Conservation (phyloP, 1,140 invertebrate species). For the Procambarus virginalis region DNA sequence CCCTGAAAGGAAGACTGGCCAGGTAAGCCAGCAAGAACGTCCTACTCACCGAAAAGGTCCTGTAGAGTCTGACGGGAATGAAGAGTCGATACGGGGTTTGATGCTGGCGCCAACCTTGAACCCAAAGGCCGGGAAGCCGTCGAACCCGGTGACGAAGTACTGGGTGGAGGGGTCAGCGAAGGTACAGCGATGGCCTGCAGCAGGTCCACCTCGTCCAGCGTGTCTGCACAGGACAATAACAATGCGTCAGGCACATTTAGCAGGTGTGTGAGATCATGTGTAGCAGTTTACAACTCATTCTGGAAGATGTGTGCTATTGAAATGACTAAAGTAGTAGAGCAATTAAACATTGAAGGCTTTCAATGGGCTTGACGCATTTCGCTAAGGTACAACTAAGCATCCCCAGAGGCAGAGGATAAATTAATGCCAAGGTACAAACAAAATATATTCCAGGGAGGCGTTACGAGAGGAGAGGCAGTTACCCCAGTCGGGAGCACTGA, state of each 20-base stretch:
- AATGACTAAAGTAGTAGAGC: background rate
- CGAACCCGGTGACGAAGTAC: slow-evolving; percentile 80
- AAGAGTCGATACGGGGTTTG: slow-evolving; percentile 87
- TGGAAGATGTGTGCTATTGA: background rate
- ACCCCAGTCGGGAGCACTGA: background rate
- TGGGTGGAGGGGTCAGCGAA: slow-evolving; percentile 74
- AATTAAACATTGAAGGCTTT: background rate
- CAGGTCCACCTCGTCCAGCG: slow-evolving; percentile 73
- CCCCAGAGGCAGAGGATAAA: too few species aligned
- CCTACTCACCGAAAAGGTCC: slow-evolving; percentile 82
- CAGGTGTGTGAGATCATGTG: background rate
- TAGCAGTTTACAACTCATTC: background rate
- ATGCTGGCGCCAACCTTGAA: slow-evolving; percentile 89
- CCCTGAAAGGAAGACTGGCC: too few species aligned
- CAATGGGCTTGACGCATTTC: background rate
- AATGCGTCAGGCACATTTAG: background rate
- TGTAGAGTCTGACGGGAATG: slow-evolving; percentile 88
- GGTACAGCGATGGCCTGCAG: slow-evolving; percentile 76
- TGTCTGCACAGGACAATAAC: slow-evolving; percentile 19
- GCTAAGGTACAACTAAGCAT: background rate
- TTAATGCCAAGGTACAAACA: too few species aligned
- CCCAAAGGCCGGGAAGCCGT: slow-evolving; percentile 91
- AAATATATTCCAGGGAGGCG: too few species aligned
- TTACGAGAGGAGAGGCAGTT: background rate
- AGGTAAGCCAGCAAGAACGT: too few species aligned